phyloP scores from a whole-genome alignment of 2,113 vertebrate genomes.

The Hippopotamus amphibius region DNA sequence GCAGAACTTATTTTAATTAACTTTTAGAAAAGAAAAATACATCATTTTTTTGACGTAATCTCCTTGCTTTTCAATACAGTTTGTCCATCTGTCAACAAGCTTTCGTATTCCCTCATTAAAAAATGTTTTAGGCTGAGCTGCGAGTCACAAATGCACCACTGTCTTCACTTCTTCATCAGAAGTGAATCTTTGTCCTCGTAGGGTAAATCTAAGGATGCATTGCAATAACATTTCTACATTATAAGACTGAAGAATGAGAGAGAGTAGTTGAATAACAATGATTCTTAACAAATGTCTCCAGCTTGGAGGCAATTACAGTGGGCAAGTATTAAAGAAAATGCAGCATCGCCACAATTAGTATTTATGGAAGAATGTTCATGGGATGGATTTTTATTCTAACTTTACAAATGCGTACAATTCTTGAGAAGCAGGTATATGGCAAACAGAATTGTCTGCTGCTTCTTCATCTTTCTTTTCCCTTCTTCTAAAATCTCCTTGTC shows the following conservation, averaged over 20 bases:
- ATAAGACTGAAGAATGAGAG: conserved; percentile 16
- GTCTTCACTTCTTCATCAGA: no score
- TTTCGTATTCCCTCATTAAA: no score
- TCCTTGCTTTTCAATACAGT: no score
- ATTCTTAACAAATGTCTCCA: conserved; percentile 16
- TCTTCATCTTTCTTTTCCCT: conserved; percentile 35
- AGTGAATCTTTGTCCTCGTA: no score
- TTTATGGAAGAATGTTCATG: conserved; percentile 2
- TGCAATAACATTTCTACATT: not conserved
- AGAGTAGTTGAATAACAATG: not conserved
- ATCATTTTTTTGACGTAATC: no score
- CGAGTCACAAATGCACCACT: no score
- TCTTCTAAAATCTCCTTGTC: not conserved
- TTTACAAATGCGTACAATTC: conserved; percentile 51
- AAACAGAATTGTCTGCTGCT: not conserved
- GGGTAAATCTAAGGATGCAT: not conserved
- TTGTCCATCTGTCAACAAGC: no score
- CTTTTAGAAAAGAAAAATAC: no score
- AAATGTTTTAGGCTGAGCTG: no score
- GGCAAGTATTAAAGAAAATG: not conserved
- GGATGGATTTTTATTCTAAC: conserved; percentile 57
- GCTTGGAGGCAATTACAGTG: not conserved
- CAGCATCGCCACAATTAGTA: not conserved
- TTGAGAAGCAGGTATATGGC: conserved; percentile 56
- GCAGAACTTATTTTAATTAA: no score